Evolutionary conservation across 2,113 vertebrate species (phyloP).

Genomic region (Amphiprion ocellaris): DNA sequence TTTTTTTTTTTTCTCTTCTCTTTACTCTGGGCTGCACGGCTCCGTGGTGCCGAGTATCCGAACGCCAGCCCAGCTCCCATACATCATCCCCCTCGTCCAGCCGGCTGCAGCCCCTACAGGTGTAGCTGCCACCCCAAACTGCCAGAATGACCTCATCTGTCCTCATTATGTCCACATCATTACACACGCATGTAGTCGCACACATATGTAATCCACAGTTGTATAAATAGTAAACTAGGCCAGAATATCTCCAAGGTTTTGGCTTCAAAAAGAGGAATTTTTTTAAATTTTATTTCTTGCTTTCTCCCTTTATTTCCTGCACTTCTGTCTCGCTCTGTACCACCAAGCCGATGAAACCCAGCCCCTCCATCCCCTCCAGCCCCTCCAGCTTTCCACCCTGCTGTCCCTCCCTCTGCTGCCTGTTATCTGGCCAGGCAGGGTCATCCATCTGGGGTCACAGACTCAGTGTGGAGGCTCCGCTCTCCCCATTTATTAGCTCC

Average conservation of each 20-base stretch:
- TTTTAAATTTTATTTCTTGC: not conserved
- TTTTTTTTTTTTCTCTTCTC: not conserved
- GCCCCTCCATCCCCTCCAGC: not conserved
- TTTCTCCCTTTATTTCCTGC: slow-evolving; percentile 14
- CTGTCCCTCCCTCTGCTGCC: slow-evolving; percentile 28
- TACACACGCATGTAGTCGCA: slow-evolving; percentile 47
- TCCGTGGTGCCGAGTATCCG: slow-evolving; percentile 23
- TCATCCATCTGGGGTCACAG: slow-evolving; percentile 68
- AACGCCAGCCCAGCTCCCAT: slow-evolving; percentile 33
- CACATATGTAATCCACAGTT: slow-evolving; percentile 27
- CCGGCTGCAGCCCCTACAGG: slow-evolving; percentile 63
- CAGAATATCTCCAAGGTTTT: slow-evolving; percentile 66
- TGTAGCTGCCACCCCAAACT: slow-evolving; percentile 49
- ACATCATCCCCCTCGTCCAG: slow-evolving; percentile 53
- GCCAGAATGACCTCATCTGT: slow-evolving; percentile 71
- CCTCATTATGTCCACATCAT: slow-evolving; percentile 73
- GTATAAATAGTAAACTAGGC: slow-evolving; percentile 72
- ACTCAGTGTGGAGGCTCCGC: slow-evolving; percentile 28
- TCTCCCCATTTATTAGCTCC: slow-evolving; percentile 70
- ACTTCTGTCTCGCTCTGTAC: not conserved
- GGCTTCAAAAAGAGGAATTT: slow-evolving; percentile 7
- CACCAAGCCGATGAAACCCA: not conserved
- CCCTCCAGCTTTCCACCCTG: not conserved
- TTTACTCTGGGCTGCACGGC: slow-evolving; percentile 4
- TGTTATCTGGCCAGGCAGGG: slow-evolving; percentile 44